Conservation (phyloP, 2,888 invertebrate genomes). For the Melinaea marsaeus region DNA sequence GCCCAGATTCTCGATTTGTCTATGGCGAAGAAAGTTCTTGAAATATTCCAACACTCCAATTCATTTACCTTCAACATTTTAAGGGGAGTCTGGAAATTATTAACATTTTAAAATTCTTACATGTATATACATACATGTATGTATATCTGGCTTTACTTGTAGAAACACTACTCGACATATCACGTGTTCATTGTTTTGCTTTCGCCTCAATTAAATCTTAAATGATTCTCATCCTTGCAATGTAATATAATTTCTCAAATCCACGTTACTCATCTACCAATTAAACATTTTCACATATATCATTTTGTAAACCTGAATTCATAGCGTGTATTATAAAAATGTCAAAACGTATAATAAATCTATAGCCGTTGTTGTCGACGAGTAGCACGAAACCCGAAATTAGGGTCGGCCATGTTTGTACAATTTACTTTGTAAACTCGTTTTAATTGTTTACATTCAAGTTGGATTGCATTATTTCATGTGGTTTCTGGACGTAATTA, state of each 20-base stretch:
- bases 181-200: too few relatives aligned
- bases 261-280: too few relatives aligned
- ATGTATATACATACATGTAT: not conserved
- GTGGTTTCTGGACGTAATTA: conserved; percentile 16
- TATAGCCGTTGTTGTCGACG: not conserved
- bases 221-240: too few relatives aligned
- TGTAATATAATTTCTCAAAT: too few relatives aligned
- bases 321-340: not conserved
- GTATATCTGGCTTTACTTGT: not conserved
- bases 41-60: conserved; percentile 18
- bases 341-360: not conserved
- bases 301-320: too few relatives aligned
- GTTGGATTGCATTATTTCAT: conserved; percentile 17
- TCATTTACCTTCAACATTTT: conserved; percentile 21
- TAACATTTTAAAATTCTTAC: conserved; percentile 28
- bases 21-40: conserved; percentile 16
- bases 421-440: conserved; percentile 1
- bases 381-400: conserved; percentile 1
- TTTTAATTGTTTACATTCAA: conserved; percentile 18
- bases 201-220: too few relatives aligned
- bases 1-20: conserved; percentile 15
- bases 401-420: not conserved
- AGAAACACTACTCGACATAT: too few relatives aligned
- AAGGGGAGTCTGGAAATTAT: conserved; percentile 21
- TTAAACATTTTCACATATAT: too few relatives aligned